Evolutionary conservation across 64 coral and sea anemone genomes (phyloP), one percentile per base, ranked within the genome.

Genomic region (Montipora cactus): DNA sequence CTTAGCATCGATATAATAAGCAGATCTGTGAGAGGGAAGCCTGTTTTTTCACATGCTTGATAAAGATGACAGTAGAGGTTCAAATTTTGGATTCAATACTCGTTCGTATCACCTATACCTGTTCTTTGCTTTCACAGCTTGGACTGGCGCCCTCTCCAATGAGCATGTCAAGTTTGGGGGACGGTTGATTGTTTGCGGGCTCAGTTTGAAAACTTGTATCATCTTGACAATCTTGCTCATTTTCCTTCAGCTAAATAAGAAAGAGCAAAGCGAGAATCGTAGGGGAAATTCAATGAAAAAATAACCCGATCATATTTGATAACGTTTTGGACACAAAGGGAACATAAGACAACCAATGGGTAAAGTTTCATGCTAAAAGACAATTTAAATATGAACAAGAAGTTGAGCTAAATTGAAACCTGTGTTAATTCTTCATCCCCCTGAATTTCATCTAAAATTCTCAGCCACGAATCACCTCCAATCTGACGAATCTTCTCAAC

Each of bases 401-500:
- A 12, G 9, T 14, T 64, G 13, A 7, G 14, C 61, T 4, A 14
- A 64, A 64, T 16, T 21, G 44, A 77, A 78, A 77, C 72, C 75
- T 66, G 52, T 10, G 44, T 15, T 74, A 74, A 68, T 48, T 90
- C 74, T 28, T 84, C 55, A 47, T 92, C 89, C n/a, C 74, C 83
- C 53, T 94, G 95, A 53, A 99, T 90, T 51, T 99, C 98, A 1
- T 86, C 95, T 14, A 96, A 75, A 79, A 99, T 94, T 5, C 78
- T 94, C 9, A 99, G 71, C 98, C 98, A 99, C 4, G 77, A 77
- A 72, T 99, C 95, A 64, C 98, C 98, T 18, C 95, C 98, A 44
- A 95, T 70, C 57, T 89, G 92, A n/a, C 94, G 98, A 89, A 99
- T 99, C 58, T 99, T 79, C n/a, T 99, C 98, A 52, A 99, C 98